phyloP scores from a whole-genome alignment of 2,113 vertebrate species.

The Hyla sarda region DNA sequence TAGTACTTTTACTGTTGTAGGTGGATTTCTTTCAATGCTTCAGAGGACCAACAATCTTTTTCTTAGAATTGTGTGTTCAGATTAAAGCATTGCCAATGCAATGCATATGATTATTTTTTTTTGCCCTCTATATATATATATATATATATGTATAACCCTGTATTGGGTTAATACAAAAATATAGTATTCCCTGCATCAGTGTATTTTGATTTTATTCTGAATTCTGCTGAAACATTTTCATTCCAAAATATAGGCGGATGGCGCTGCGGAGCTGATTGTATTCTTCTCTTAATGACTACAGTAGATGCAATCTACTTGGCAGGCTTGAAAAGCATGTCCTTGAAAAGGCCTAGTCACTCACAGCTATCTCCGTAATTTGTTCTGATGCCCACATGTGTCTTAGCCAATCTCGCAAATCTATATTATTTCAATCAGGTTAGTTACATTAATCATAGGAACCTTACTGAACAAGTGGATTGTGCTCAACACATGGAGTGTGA shows the following conservation, averaged over 20 bases:
- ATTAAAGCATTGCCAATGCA: neutral
- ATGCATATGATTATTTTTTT: neutral
- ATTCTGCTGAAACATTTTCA: constrained; percentile 49
- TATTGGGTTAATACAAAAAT: neutral
- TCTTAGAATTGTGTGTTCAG: neutral
- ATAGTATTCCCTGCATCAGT: neutral
- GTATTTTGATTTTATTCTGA: constrained; percentile 46
- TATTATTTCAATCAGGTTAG: constrained; percentile 59
- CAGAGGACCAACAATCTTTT: no score
- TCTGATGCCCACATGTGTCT: constrained; percentile 58
- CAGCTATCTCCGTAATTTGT: constrained; percentile 58
- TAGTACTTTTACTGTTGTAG: no score
- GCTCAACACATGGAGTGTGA: constrained; percentile 42
- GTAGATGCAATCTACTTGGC: constrained; percentile 58
- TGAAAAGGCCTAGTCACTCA: constrained; percentile 56
- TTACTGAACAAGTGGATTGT: constrained; percentile 57
- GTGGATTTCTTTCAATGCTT: no score
- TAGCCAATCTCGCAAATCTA: constrained; percentile 55
- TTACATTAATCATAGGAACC: constrained; percentile 58
- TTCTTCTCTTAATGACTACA: constrained; percentile 53
- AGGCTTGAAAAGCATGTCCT: constrained; percentile 56
- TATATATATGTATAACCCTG: no score
- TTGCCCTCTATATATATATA: neutral
- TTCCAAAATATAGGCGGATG: constrained; percentile 39
- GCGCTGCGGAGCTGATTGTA: constrained; percentile 43